A percentile compares a stretch with the other conserved stretches of the same genome.
phyloP scores from a whole-genome alignment of 2,113 vertebrate genomes.

The Semnornis frantzii region DNA sequence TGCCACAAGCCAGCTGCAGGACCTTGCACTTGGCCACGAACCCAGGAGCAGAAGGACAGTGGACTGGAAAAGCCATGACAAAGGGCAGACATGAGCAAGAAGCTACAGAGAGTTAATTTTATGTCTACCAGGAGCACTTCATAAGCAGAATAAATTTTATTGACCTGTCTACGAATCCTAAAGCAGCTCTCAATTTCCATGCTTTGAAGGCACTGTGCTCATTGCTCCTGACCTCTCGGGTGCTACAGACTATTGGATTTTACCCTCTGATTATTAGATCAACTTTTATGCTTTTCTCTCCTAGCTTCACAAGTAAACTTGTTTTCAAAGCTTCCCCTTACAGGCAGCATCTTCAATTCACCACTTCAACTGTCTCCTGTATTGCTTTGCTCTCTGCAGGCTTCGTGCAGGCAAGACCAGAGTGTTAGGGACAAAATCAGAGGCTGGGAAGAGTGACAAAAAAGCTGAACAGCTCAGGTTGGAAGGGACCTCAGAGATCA shows the following conservation, averaged over 20 bases:
- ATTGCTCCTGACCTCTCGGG: not conserved
- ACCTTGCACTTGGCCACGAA: not conserved
- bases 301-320: constrained; percentile 23
- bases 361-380: not conserved
- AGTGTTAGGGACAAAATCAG: not conserved
- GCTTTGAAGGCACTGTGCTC: not conserved
- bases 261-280: constrained; percentile 36
- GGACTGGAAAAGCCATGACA: not conserved
- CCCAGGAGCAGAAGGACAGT: not conserved
- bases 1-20: too few relatives aligned
- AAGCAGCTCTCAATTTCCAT: constrained; percentile 34
- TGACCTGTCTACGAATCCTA: not conserved
- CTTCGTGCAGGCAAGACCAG: not conserved
- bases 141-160: constrained; percentile 44
- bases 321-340: constrained; percentile 14
- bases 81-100: not conserved
- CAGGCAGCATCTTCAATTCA: not conserved
- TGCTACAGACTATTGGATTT: constrained; percentile 7
- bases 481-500: not conserved
- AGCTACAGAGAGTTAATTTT: not conserved
- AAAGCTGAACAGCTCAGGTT: not conserved
- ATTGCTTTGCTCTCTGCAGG: not conserved
- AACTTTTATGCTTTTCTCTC: constrained; percentile 24
- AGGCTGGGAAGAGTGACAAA: not conserved
- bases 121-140: not conserved